These are phyloP conservation scores for Pangasius djambal DNA, from an alignment of 2,797 vertebrate species.

Conservation along the genomic window DNA sequence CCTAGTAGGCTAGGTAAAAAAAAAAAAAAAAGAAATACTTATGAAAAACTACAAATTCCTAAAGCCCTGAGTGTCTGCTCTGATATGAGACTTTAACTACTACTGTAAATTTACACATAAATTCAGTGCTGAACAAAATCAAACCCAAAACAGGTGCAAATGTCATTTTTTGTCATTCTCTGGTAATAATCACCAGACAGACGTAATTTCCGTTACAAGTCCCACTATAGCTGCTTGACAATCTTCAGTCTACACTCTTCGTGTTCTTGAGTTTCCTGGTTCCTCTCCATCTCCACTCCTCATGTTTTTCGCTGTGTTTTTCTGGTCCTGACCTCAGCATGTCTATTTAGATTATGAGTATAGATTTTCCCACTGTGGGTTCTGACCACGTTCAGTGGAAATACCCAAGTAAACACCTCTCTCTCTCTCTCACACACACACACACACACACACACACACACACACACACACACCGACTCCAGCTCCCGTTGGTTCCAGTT, in stretches of 20 bases:
- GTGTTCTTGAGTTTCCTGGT: not conserved
- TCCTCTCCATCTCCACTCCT: not conserved
- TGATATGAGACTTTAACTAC: no score
- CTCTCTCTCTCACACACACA: not conserved
- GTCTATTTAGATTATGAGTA: conserved; percentile 6
- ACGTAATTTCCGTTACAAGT: not conserved
- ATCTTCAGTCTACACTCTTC: not conserved
- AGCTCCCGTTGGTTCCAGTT: conserved; percentile 3
- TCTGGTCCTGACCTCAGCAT: not conserved
- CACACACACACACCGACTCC: conserved; percentile 11
- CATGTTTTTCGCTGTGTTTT: not conserved
- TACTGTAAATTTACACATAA: no score
- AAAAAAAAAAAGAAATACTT: no score
- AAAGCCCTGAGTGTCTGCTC: no score
- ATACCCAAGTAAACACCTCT: not conserved
- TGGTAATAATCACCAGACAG: not conserved
- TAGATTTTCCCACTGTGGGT: conserved; percentile 33
- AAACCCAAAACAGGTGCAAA: no score
- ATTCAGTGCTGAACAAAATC: no score
- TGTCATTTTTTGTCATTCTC: no score
- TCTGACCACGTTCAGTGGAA: conserved; percentile 24
- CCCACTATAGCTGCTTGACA: not conserved
- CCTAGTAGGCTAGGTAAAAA: no score
- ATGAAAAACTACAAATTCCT: no score
- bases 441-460: conserved; percentile 2